Evolutionary conservation across 2,797 vertebrate genomes (phyloP).

Genomic region (Squalus acanthias): DNA sequence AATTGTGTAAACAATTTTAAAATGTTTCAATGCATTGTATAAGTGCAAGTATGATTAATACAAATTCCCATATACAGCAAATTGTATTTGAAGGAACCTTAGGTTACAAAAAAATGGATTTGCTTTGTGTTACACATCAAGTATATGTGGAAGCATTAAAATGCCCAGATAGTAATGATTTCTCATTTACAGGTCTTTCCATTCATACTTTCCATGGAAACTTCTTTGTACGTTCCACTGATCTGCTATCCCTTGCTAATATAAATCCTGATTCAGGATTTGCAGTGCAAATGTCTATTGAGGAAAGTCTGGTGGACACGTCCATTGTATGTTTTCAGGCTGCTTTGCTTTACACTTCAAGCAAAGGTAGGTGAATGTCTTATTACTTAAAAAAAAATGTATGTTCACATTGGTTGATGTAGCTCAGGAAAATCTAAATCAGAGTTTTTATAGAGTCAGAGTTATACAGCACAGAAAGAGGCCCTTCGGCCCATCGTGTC

Average conservation of each 20-base stretch:
- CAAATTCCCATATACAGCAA: neutral
- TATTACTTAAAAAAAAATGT: neutral
- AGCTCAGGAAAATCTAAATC: neutral
- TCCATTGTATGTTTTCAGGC: conserved; percentile 94
- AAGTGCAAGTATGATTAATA: neutral
- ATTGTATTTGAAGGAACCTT: neutral
- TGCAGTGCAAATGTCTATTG: conserved; percentile 92
- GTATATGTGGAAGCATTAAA: neutral
- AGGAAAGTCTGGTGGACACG: conserved; percentile 84
- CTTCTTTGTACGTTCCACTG: conserved; percentile 96
- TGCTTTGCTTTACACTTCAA: conserved; percentile 91
- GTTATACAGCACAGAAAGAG: too few species aligned
- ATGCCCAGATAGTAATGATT: neutral
- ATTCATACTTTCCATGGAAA: conserved; percentile 98
- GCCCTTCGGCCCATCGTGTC: too few species aligned
- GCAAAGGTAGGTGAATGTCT: conserved; percentile 70
- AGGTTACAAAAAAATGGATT: neutral
- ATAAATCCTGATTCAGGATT: conserved; percentile 94
- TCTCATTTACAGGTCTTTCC: conserved; percentile 72
- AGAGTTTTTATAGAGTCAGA: neutral
- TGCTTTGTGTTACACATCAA: neutral
- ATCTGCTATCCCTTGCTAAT: conserved; percentile 91
- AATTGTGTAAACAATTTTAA: neutral
- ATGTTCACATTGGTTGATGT: neutral
- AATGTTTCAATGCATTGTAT: neutral